Conservation (phyloP, 2,888 invertebrate species). For the Sussaba pulchella region DNA sequence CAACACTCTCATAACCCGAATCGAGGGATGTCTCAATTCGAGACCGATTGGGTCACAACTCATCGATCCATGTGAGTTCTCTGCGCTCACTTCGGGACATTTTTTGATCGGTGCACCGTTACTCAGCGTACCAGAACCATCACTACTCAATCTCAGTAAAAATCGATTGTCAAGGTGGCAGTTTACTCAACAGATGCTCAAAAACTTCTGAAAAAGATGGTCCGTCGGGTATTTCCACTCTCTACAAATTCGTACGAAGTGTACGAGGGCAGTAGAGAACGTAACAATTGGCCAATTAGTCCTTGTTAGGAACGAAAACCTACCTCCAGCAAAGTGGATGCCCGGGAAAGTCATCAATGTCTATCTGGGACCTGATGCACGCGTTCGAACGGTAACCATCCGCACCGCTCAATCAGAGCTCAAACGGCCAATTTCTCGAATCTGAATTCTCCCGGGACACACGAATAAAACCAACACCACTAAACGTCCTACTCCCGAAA, state of each 20-base stretch:
- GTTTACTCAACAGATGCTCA: constrained; percentile 17
- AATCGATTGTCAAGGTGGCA: constrained; percentile 20
- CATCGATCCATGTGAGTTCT: neutral
- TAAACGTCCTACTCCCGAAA: too few relatives aligned
- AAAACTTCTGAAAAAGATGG: constrained; percentile 22
- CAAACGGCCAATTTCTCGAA: too few relatives aligned
- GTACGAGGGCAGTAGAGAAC: neutral
- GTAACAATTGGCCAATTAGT: constrained; percentile 11
- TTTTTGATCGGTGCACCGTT: constrained; percentile 1
- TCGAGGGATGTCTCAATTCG: neutral
- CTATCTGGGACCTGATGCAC: constrained; percentile 27
- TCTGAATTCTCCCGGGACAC: too few relatives aligned
- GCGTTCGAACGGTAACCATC: too few relatives aligned
- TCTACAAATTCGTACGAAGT: constrained; percentile 21
- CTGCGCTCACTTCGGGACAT: neutral
- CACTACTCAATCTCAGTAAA: neutral
- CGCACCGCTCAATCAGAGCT: too few relatives aligned
- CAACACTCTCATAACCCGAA: neutral
- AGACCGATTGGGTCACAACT: neutral
- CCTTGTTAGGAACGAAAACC: constrained; percentile 4
- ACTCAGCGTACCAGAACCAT: constrained; percentile 1
- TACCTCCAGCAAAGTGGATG: constrained; percentile 19
- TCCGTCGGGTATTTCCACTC: constrained; percentile 23
- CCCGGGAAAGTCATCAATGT: constrained; percentile 6
- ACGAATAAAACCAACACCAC: too few relatives aligned